Base-by-base conservation (phyloP, 2,888 invertebrate species). In the Enchytraeus crypticus region DNA sequence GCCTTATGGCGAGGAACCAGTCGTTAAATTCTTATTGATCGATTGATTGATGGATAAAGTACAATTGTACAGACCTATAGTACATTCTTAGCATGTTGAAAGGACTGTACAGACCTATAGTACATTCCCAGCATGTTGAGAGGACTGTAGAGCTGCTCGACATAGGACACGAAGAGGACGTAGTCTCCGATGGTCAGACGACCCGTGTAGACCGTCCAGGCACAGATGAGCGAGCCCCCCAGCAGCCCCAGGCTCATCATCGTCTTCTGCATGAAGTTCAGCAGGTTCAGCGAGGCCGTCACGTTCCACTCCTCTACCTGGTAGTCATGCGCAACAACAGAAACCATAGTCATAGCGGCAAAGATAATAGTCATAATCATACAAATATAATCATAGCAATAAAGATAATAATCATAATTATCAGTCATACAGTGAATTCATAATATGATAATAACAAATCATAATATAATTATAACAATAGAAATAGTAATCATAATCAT, bases 61-160 rank as follows among this genome's bases (percentile, higher is more conserved):
- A 51, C n/a, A 2, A 11, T 5, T 18, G 23, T 1, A 60, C 70
- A 76, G 77, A 51, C 3, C 26, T 4, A 29, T 8, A 2, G 3
- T 3, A 8, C 26, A 53, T 29, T 1, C 11, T 21, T 14, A 54
- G 27, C 23, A 21, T 30, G 34, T 1, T 8, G 2, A 57, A 60
- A 23, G 3, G 18, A 11, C 5, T 18, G 23, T 1, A 60, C 70
- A 76, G 77, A 90, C 91, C 92, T 88, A 77, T 98, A 98, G 75
- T 93, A 96, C 2, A 95, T 96, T 32, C 97, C 97, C 76, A 98
- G 92, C 88, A 90, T 97, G 82, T 97, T 97, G 56, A 98, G 82
- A 0, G 97, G 97, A 62, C 90, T 89, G 75, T 96, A 97, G 23
- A 96, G 81, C 67, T 80, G 95, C 66, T 91, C 85, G 23, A 95